Base-by-base conservation (phyloP, 2,797 vertebrate species). In the Danio aesculapii region DNA sequence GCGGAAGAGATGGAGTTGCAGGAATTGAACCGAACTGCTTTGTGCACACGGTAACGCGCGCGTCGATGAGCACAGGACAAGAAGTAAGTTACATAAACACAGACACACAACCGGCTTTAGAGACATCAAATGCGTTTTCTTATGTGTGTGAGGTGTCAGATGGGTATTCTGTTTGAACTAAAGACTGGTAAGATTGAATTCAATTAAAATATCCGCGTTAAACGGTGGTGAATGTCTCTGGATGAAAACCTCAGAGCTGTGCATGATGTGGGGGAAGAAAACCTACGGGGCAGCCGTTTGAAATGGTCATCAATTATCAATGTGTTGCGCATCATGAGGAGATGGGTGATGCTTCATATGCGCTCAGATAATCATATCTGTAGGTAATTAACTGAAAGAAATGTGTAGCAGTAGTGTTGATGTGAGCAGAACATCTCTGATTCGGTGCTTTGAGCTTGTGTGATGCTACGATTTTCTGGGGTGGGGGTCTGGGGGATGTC, bases 81-180 rank as follows among this genome's bases (percentile, higher is more conserved):
- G 57, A 79, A 79, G 77, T 79, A 52, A 79, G 77, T 79, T 52
- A 79, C 46, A 70, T 70, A 61, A 70, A 62, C 66, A 30, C 57
- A 50, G 6, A 12, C n/a, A 30, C 8, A 59, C 30, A 30, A 30
- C 30, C 30, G 53, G 39, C 52, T 19, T 58, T 57, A 44, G 1
- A 6, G 6, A 9, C 39, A 57, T 21, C 17, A 14, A n/a, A 14
- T 49, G 72, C 30, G 57, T 74, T 13, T 46, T 14, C 17, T 59
- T 44, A 10, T 58, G 50, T 3, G 41, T 11, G n/a, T 1, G 50
- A 14, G 8, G 9, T n/a, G 21, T 17, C 6, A 8, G 46, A 13
- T 19, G 16, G 10, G 3, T 64, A 21, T 52, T 49, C 19, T n/a
- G 46, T 46, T 58, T 58, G 5, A 58, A 46, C 6, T 44, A 57